phyloP scores from a whole-genome alignment of 2,888 invertebrate species.

The Elysia crispata region DNA sequence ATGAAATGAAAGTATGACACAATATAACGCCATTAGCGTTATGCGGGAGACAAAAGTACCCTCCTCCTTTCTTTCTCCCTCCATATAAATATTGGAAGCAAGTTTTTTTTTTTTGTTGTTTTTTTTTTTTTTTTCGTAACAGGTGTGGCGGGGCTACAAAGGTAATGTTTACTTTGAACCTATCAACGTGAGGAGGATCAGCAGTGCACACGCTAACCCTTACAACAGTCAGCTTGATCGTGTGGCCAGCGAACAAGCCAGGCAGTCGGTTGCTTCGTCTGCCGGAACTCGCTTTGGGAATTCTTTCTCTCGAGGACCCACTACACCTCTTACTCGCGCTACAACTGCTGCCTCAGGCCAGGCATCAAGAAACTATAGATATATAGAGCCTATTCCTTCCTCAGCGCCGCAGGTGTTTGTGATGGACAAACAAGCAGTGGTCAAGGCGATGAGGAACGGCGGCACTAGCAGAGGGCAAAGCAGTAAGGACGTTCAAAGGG shows the following conservation, averaged over 20 bases:
- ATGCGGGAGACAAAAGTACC: no score
- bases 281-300: not conserved
- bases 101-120: no score
- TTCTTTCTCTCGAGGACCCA: not conserved
- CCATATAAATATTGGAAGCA: no score
- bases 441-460: constrained; percentile 56
- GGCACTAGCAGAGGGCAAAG: not conserved
- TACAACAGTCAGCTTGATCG: not conserved
- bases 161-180: constrained; percentile 77
- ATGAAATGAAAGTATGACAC: no score
- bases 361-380: constrained; percentile 10
- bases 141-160: constrained; percentile 76
- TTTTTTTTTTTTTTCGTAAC: constrained; percentile 45
- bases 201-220: not conserved
- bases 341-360: constrained; percentile 12
- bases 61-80: no score
- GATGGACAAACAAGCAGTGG: constrained; percentile 65
- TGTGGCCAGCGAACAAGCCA: not conserved
- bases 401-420: constrained; percentile 48
- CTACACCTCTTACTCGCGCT: constrained; percentile 5
- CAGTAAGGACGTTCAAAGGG: constrained; percentile 59
- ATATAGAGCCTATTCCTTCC: not conserved
- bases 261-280: not conserved
- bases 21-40: no score
- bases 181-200: constrained; percentile 62